These are phyloP conservation scores for Eidolon helvum DNA, from an alignment of 2,113 vertebrate genomes.

Conservation along the genomic window DNA sequence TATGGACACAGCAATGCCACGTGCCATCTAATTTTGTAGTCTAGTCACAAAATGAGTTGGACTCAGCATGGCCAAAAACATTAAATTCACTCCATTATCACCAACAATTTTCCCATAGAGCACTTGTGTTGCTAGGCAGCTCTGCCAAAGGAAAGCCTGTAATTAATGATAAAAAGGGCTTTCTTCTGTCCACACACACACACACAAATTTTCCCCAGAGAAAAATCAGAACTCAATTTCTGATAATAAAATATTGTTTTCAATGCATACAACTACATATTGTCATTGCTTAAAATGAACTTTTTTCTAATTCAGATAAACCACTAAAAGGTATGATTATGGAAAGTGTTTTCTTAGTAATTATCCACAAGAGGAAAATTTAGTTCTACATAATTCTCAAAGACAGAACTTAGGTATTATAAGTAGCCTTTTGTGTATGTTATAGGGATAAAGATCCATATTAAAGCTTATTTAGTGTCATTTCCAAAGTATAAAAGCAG, in stretches of 20 bases:
- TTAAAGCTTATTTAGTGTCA: not conserved
- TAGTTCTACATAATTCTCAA: not conserved
- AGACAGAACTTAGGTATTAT: not conserved
- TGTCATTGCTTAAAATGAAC: not conserved
- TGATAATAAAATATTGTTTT: not conserved
- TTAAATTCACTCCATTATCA: not conserved
- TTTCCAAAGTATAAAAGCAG: not conserved
- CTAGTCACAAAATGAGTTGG: not conserved
- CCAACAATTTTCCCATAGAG: not conserved
- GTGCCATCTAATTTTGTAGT: not conserved
- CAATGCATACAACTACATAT: not conserved
- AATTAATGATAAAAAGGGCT: not conserved
- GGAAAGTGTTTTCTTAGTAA: conserved; percentile 16
- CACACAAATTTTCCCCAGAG: not conserved
- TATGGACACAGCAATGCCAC: not conserved
- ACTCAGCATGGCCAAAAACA: not conserved
- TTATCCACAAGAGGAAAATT: not conserved
- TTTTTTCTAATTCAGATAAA: not conserved
- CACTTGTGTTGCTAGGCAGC: not conserved
- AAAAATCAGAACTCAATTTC: not conserved
- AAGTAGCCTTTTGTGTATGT: not conserved
- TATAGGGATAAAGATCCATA: not conserved
- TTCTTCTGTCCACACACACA: not conserved
- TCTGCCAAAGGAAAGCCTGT: not conserved
- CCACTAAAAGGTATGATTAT: not conserved